A percentile compares a stretch with the other conserved stretches of the same genome.
These are phyloP conservation scores for Natrix natrix DNA, from an alignment of 2,797 vertebrate genomes.

Conservation along the genomic window DNA sequence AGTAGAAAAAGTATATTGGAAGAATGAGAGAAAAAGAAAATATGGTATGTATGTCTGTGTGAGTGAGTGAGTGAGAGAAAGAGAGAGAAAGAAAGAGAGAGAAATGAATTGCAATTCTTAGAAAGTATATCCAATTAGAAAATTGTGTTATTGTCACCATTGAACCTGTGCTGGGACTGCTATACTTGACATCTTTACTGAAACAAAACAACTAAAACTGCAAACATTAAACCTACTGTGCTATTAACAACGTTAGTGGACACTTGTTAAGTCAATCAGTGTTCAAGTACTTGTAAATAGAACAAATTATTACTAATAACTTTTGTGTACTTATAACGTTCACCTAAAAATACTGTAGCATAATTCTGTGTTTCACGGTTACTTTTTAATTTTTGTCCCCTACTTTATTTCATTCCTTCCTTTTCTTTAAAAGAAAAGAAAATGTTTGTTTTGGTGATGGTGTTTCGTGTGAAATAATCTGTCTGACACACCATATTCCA, in stretches of 20 bases:
- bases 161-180: conserved; percentile 89
- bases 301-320: conserved; percentile 89
- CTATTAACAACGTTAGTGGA: conserved; percentile 93
- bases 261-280: conserved; percentile 91
- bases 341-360: conserved; percentile 84
- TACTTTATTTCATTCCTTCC: conserved; percentile 67
- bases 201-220: conserved; percentile 76
- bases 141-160: conserved; percentile 91
- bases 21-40: conserved; percentile 55
- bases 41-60: conserved; percentile 16
- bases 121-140: conserved; percentile 86
- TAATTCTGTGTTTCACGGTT: conserved; percentile 79
- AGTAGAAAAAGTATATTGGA: conserved; percentile 75
- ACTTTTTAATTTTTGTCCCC: conserved; percentile 66
- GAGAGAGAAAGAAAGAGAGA: conserved; percentile 52
- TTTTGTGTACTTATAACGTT: conserved; percentile 92
- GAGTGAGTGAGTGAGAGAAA: conserved; percentile 47
- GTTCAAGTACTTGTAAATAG: conserved; percentile 99
- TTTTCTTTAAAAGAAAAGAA: conserved; percentile 45
- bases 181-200: conserved; percentile 91
- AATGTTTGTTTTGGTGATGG: conserved; percentile 72
- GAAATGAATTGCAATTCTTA: conserved; percentile 75
- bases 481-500: conserved; percentile 77
- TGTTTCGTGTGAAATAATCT: conserved; percentile 75
- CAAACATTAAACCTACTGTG: conserved; percentile 88